Evolutionary conservation across 2,113 vertebrate species (phyloP).

Genomic region (Myrmecobius fasciatus): DNA sequence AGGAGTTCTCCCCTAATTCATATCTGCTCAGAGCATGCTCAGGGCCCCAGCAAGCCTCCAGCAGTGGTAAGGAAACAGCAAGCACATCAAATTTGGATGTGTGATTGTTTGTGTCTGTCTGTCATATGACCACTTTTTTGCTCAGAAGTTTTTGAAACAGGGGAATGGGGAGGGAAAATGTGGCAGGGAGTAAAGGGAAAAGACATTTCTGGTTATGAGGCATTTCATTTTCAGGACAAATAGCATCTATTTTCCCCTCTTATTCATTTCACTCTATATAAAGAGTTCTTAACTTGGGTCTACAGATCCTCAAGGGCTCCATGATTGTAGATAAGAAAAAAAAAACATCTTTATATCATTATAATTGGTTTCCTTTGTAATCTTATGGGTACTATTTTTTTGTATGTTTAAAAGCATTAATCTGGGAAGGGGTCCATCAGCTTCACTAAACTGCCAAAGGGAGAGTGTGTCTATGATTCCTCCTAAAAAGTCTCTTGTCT

Average conservation of each 20-base stretch:
- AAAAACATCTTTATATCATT: background rate
- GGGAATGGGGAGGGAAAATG: conserved; percentile 57
- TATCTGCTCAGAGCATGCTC: conserved; percentile 95
- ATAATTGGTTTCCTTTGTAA: conserved; percentile 56
- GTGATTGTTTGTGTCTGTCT: conserved; percentile 66
- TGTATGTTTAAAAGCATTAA: background rate
- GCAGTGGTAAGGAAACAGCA: conserved; percentile 92
- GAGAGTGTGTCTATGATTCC: background rate
- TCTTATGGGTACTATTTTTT: background rate
- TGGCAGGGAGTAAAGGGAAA: conserved; percentile 15
- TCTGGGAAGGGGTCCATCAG: background rate
- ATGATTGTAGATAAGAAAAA: background rate
- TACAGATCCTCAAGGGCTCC: background rate
- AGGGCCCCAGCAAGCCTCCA: conserved; percentile 89
- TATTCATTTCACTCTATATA: background rate
- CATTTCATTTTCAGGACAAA: background rate
- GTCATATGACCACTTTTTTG: conserved; percentile 55
- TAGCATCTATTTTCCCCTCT: background rate
- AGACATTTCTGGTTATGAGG: conserved; percentile 28
- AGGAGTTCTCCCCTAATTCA: conserved; percentile 94
- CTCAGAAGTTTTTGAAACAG: conserved; percentile 22
- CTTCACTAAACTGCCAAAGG: background rate
- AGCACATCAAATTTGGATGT: conserved; percentile 77
- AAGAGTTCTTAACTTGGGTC: background rate
- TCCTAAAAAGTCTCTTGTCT: background rate